These are phyloP conservation scores for Catalaphyllia jardinei DNA, from an alignment of 64 coral and sea anemone species.

Conservation along the genomic window DNA sequence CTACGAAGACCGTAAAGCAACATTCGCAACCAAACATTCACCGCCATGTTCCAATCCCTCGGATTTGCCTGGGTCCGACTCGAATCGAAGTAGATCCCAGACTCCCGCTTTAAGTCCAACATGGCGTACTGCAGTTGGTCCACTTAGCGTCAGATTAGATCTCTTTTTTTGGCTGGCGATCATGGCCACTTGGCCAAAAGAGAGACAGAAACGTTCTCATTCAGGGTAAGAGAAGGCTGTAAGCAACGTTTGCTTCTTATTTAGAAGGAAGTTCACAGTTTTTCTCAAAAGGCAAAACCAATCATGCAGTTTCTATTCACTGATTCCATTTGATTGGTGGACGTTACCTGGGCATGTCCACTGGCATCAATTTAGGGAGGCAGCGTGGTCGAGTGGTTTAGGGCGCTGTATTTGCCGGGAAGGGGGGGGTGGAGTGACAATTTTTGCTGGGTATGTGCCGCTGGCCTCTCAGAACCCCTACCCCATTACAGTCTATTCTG, in stretches of 20 bases:
- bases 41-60: neutral
- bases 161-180: neutral
- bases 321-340: no score
- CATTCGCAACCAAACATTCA: constrained; percentile 36
- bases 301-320: neutral
- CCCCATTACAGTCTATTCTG: no score
- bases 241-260: neutral
- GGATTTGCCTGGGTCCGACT: neutral
- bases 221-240: constrained; percentile 5
- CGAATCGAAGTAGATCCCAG: neutral
- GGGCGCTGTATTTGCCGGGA: no score
- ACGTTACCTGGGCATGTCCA: no score
- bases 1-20: constrained; percentile 54
- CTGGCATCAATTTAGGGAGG: no score
- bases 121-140: neutral
- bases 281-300: neutral
- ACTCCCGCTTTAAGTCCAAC: neutral
- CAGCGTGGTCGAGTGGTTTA: no score
- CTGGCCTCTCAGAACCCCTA: no score
- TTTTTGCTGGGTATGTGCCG: no score
- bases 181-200: constrained; percentile 51
- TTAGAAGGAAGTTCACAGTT: neutral
- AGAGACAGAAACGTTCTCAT: constrained; percentile 1
- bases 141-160: neutral
- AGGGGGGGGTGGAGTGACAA: no score